Percentiles rank a stretch among this genome's conserved stretches.
Evolutionary conservation across 2,888 invertebrate species (phyloP).

Genomic region (Gasteruption jaculator): DNA sequence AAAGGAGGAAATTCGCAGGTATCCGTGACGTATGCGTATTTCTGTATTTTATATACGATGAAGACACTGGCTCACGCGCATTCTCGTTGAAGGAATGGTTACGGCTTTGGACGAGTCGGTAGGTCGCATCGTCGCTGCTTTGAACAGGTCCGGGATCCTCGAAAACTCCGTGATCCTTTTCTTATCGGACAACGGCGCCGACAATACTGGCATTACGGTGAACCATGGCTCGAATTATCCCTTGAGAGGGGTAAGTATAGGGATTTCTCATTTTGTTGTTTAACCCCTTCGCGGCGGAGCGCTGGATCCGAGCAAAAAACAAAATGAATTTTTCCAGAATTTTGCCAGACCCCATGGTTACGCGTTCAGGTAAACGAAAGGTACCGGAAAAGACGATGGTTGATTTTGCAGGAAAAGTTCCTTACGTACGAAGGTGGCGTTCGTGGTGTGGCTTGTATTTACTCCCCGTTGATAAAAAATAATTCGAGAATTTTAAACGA

Average conservation of each 20-base stretch:
- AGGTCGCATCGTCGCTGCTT: constrained; percentile 54
- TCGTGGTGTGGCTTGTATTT: constrained; percentile 71
- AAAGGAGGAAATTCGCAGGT: constrained; percentile 73
- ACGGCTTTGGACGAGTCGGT: constrained; percentile 61
- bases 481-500: constrained; percentile 58
- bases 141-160: constrained; percentile 53
- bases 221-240: constrained; percentile 63
- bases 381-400: no score
- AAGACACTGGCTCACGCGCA: background rate
- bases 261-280: no score
- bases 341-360: no score
- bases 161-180: constrained; percentile 61
- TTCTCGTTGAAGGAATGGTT: constrained; percentile 55
- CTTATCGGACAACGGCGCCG: constrained; percentile 60
- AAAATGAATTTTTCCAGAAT: no score
- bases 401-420: constrained; percentile 61
- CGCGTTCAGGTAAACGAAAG: no score
- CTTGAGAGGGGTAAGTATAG: constrained; percentile 53
- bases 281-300: no score
- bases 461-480: constrained; percentile 62
- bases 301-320: no score
- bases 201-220: constrained; percentile 49
- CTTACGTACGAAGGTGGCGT: constrained; percentile 84
- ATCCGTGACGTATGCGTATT: constrained; percentile 21
- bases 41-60: background rate